Conservation (phyloP, 2,113 vertebrate genomes). For the Neofelis nebulosa region DNA sequence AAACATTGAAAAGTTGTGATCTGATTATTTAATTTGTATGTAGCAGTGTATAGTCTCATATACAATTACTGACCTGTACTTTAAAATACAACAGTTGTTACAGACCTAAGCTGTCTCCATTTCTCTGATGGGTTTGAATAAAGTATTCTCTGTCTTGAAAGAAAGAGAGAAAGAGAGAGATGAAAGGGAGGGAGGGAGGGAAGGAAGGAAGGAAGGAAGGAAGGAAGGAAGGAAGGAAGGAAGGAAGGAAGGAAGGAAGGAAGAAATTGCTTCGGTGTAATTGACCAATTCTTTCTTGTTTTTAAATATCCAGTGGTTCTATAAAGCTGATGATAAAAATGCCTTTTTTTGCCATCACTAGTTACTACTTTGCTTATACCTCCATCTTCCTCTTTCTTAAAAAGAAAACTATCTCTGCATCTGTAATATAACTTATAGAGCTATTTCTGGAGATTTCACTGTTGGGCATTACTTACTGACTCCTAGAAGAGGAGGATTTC, state of each 20-base stretch:
- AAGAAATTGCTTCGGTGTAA: neutral
- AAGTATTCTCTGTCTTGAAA: neutral
- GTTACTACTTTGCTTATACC: neutral
- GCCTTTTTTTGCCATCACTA: neutral
- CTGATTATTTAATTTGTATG: neutral
- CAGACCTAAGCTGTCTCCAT: neutral
- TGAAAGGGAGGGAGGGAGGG: accelerated
- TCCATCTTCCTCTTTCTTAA: neutral
- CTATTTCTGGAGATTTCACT: neutral
- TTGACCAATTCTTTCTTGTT: neutral
- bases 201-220: too few relatives aligned
- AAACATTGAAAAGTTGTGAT: neutral
- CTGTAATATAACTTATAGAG: neutral
- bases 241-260: neutral
- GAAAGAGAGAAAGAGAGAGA: neutral
- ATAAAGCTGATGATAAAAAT: neutral
- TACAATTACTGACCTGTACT: neutral
- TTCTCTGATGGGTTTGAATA: neutral
- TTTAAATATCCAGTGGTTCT: neutral
- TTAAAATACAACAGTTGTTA: neutral
- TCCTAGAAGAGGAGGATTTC: neutral
- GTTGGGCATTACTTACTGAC: neutral
- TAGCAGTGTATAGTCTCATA: neutral
- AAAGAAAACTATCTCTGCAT: neutral
- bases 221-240: too few relatives aligned